Conservation (phyloP, 2,888 invertebrate genomes). For the Tholera decimalis region DNA sequence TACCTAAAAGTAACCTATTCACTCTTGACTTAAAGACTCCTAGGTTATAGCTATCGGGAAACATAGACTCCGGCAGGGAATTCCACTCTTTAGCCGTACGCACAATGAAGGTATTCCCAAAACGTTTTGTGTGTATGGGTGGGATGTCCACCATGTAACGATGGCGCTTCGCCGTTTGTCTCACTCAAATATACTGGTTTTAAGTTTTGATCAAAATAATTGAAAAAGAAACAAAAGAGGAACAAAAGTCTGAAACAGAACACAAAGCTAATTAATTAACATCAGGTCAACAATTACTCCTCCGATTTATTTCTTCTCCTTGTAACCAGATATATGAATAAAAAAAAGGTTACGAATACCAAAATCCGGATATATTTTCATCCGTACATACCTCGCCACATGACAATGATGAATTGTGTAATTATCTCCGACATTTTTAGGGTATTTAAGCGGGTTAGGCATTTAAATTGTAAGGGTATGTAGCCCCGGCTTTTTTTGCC, state of each 20-base stretch:
- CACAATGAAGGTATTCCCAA: no score
- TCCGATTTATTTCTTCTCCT: conserved; percentile 37
- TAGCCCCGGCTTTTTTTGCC: conserved; percentile 53
- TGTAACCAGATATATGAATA: conserved; percentile 44
- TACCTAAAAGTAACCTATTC: no score
- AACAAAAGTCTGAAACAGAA: background rate
- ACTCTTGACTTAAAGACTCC: no score
- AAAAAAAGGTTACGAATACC: conserved; percentile 53
- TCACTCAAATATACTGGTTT: no score
- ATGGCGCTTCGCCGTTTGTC: no score
- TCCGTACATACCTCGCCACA: conserved; percentile 60
- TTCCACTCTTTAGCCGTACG: no score
- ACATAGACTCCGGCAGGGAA: no score
- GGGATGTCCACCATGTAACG: no score
- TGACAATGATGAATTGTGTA: conserved; percentile 75
- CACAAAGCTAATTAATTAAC: conserved; percentile 11
- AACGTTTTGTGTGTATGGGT: no score
- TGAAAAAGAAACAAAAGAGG: background rate
- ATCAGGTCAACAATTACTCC: conserved; percentile 13
- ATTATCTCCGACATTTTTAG: conserved; percentile 74
- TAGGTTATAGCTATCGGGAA: no score
- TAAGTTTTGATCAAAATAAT: no score
- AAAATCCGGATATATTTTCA: conserved; percentile 61
- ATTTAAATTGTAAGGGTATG: conserved; percentile 61
- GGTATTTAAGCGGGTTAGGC: conserved; percentile 65